Evolutionary conservation across 2,888 invertebrate genomes (phyloP).

Genomic region (Ophraella communa): DNA sequence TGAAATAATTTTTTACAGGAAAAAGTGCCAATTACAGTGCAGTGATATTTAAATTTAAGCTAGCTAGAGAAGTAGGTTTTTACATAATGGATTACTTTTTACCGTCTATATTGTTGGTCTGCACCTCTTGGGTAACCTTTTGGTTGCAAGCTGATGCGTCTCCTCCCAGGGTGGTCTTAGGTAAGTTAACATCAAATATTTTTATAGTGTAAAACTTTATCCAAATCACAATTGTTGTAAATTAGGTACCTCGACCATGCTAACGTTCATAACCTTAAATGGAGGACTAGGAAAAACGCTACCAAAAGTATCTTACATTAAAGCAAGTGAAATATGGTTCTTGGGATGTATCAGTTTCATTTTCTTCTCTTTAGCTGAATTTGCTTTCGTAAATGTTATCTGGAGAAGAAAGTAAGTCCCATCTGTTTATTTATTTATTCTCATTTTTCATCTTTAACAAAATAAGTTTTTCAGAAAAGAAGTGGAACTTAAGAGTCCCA

Average conservation of each 20-base stretch:
- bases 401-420: constrained; percentile 81
- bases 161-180: constrained; percentile 81
- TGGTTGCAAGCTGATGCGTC: constrained; percentile 88
- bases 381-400: constrained; percentile 88
- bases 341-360: constrained; percentile 84
- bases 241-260: constrained; percentile 81
- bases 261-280: constrained; percentile 86
- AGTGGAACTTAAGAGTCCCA: constrained; percentile 51
- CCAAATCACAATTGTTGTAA: not conserved
- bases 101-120: constrained; percentile 85
- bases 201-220: not conserved
- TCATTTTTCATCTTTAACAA: too few species aligned
- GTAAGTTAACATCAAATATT: too few species aligned
- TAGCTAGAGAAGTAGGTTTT: constrained; percentile 83
- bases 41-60: constrained; percentile 77
- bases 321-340: constrained; percentile 91
- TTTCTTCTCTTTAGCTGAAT: constrained; percentile 84
- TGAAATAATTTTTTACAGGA: constrained; percentile 68
- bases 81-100: constrained; percentile 89
- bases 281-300: constrained; percentile 84
- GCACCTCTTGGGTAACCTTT: constrained; percentile 88
- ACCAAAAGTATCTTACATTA: constrained; percentile 89
- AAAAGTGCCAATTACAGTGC: constrained; percentile 77
- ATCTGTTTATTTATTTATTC: too few species aligned
- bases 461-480: constrained; percentile 48